A percentile compares a stretch with the other conserved stretches of the same genome.
Evolutionary conservation across 2,888 invertebrate genomes (phyloP).

Genomic region (Oscheius onirici): DNA sequence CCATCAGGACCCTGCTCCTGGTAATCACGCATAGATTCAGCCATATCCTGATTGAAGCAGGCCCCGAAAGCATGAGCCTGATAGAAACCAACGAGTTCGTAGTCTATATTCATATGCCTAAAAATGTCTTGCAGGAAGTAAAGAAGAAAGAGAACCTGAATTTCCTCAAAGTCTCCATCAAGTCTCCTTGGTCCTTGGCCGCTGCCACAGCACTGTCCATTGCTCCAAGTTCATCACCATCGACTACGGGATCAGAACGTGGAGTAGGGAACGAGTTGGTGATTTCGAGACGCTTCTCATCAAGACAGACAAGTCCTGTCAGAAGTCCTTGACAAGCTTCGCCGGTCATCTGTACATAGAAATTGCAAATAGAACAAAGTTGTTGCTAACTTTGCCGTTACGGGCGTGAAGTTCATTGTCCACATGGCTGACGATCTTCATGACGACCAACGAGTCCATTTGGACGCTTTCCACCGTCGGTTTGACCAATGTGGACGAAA

Average conservation of each 20-base stretch:
- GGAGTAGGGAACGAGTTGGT: slow-evolving; percentile 72
- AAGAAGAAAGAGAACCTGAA: slow-evolving; percentile 52
- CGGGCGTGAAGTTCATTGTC: slow-evolving; percentile 70
- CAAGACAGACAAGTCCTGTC: slow-evolving; percentile 69
- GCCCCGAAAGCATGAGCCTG: slow-evolving; percentile 91
- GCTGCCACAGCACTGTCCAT: background rate
- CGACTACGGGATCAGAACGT: slow-evolving; percentile 62
- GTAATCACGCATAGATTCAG: slow-evolving; percentile 97
- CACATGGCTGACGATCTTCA: slow-evolving; percentile 71
- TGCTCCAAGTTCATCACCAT: slow-evolving; percentile 59
- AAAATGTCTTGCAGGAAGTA: background rate
- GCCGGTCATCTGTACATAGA: slow-evolving; percentile 57
- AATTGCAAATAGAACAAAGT: too few relatives aligned
- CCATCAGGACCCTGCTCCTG: slow-evolving; percentile 98
- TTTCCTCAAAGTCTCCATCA: slow-evolving; percentile 68
- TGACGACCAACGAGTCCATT: slow-evolving; percentile 66
- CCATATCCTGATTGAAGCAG: slow-evolving; percentile 86
- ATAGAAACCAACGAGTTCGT: slow-evolving; percentile 89
- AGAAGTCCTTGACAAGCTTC: slow-evolving; percentile 70
- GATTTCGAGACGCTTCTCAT: slow-evolving; percentile 68
- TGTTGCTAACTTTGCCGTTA: slow-evolving; percentile 64
- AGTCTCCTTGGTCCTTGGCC: slow-evolving; percentile 62
- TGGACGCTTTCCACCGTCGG: slow-evolving; percentile 62
- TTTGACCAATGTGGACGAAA: slow-evolving; percentile 12
- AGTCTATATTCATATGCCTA: slow-evolving; percentile 72